A percentile compares a stretch with the other conserved stretches of the same genome.
phyloP scores from a whole-genome alignment of 2,113 vertebrate species.

The Perca schrenkii region DNA sequence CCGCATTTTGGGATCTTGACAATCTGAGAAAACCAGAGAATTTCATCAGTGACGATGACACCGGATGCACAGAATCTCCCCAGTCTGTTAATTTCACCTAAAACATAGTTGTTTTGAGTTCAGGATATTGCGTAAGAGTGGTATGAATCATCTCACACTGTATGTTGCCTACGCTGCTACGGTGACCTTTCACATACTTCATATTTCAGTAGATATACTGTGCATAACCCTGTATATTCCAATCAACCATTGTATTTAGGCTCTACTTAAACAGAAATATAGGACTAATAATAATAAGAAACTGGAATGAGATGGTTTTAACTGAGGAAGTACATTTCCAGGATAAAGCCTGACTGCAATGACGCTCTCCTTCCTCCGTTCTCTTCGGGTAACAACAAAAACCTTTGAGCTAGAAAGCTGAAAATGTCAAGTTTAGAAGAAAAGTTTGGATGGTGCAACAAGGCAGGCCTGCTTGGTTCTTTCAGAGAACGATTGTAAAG shows the following conservation, averaged over 20 bases:
- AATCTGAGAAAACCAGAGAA: slow-evolving; percentile 63
- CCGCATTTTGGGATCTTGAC: slow-evolving; percentile 62
- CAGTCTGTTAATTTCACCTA: not conserved
- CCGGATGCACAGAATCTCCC: not conserved
- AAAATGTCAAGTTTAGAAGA: too few relatives aligned
- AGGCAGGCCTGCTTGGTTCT: too few relatives aligned
- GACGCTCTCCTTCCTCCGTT: too few relatives aligned
- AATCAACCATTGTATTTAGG: not conserved
- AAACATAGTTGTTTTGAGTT: not conserved
- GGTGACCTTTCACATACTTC: not conserved
- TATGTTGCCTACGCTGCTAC: not conserved
- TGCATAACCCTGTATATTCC: not conserved
- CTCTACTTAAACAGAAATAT: not conserved
- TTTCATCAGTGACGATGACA: not conserved
- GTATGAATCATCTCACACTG: not conserved
- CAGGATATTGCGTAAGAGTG: not conserved
- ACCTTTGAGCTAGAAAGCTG: too few relatives aligned
- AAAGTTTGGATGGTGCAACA: too few relatives aligned
- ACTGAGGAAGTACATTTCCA: too few relatives aligned
- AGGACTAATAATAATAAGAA: not conserved
- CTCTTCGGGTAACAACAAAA: too few relatives aligned
- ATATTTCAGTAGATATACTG: not conserved
- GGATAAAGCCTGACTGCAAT: too few relatives aligned
- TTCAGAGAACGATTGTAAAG: too few relatives aligned
- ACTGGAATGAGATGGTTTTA: not conserved